Base-by-base conservation (phyloP, 2,888 invertebrate genomes). In the Hemicrepidius hirtus region DNA sequence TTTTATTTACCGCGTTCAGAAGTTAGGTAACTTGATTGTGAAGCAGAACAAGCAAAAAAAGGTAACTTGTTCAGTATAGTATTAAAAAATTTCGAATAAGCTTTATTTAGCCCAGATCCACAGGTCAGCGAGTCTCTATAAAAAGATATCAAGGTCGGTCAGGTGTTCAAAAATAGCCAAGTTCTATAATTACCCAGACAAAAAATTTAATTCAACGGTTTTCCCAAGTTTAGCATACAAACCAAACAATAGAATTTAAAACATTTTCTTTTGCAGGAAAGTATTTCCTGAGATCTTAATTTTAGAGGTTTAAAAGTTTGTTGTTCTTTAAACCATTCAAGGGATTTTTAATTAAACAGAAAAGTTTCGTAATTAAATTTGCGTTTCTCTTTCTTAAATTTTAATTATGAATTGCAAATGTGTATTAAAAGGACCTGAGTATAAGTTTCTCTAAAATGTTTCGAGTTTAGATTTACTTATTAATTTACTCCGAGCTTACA, bases 281-380 rank as follows among this genome's bases (percentile, higher is more conserved):
- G 18, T 35, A 57, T 57, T 57, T 20, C 20, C 18, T 12, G 37
- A 16, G 60, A 21, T 60, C 44, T 60, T 44, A 60, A 60, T 60
- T 60, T 41, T 35, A 37, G 44, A 60, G 44, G 24, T 41, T 44
- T 60, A 60, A 60, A 60, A 60, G 24, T 60, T 60, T 41, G 41
- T 60, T 41, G 40, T 41, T 60, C 24, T 60, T 60, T 60, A 60
- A 55, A 53, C 55, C 40, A 41, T 55, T 66, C 55, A 13, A 28
- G 28, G 35, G 41, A 53, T 67, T 67, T 66, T 67, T 67, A 67
- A 67, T 67, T 67, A 67, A 67, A 44, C 67, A 57, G 57, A 57
- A 67, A 67, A 63, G 67, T 67, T 67, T 67, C 21, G 46, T 37
- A 59, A 67, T 67, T 67, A 59, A 67, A 59, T 40, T 57, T 46